A percentile compares a stretch with the other conserved stretches of the same genome.
phyloP scores from a whole-genome alignment of 2,888 invertebrate genomes.

The Itoplectis maculator region DNA sequence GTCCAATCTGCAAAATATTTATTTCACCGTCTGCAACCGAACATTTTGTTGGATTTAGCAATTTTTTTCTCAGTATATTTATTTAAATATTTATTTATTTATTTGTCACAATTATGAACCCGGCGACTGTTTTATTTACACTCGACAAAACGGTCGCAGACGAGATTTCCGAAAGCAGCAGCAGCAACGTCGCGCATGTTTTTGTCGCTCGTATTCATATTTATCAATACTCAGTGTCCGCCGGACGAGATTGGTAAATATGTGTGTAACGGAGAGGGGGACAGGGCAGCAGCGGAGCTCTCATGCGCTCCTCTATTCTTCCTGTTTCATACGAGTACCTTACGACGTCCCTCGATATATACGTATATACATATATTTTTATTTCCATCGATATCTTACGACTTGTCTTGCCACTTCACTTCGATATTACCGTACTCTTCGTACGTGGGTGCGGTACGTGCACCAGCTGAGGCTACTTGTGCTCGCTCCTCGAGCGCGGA shows the following conservation, averaged over 20 bases:
- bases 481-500: neutral
- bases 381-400: conserved; percentile 6
- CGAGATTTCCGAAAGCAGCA: neutral
- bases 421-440: conserved; percentile 1
- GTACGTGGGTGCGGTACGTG: neutral
- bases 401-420: conserved; percentile 1
- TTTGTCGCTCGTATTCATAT: conserved; percentile 14
- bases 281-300: neutral
- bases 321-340: conserved; percentile 31
- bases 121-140: neutral
- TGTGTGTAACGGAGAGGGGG: neutral
- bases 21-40: no score
- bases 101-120: neutral
- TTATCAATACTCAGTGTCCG: neutral
- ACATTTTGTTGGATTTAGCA: no score
- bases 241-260: neutral
- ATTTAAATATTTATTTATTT: conserved; percentile 21
- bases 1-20: no score
- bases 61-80: no score
- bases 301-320: conserved; percentile 38
- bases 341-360: conserved; percentile 20
- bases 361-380: conserved; percentile 9
- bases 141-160: neutral
- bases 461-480: neutral
- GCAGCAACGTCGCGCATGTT: neutral